Base-by-base conservation (phyloP, 2,113 vertebrate genomes). In the Aythya baeri region DNA sequence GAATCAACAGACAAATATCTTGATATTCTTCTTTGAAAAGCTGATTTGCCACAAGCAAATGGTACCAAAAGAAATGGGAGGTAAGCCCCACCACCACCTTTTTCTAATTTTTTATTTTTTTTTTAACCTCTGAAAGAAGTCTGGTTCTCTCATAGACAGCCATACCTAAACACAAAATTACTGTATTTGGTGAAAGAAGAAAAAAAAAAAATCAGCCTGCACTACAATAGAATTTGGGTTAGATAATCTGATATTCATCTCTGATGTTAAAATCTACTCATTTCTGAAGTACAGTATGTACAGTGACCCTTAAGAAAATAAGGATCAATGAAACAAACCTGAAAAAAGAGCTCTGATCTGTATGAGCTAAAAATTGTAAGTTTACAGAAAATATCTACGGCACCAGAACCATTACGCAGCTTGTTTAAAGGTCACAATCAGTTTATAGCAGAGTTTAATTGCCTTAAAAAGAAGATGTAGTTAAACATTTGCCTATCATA, bases 361-460 rank as follows among this genome's bases (percentile, higher is more conserved):
- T 29, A 32, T 2, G 29, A 86, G 68, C 86, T 90, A 54, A 86
- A 95, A 94, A 83, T n/a, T 2, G 2, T 65, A 50, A 71, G 67
- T 88, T 77, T 77, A 59, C 11, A 86, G 79, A 32, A 95, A 94
- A 86, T 32, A 88, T 68, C 34, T 0, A 2, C 25, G 57, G 91
- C 91, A 89, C 12, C 89, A 88, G 75, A 88, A 76, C 8, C 79
- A 88, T 58, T 62, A 75, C 2, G n/a, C 85, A 94, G 94, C 71
- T 93, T 88, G 79, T 95, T 95, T 80, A 96, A 96, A 95, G 94
- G 94, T 90, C 91, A 88, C 88, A 83, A 68, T 52, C 95, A 90
- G 68, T 96, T 95, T 96, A 84, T 5, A 82, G 84, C 3, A 71
- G 57, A 58, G 27, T 25, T 96, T 96, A 96, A 95, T 88, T 91